Conservation (phyloP, 2,797 vertebrate species). For the Tenualosa thibaudeaui region DNA sequence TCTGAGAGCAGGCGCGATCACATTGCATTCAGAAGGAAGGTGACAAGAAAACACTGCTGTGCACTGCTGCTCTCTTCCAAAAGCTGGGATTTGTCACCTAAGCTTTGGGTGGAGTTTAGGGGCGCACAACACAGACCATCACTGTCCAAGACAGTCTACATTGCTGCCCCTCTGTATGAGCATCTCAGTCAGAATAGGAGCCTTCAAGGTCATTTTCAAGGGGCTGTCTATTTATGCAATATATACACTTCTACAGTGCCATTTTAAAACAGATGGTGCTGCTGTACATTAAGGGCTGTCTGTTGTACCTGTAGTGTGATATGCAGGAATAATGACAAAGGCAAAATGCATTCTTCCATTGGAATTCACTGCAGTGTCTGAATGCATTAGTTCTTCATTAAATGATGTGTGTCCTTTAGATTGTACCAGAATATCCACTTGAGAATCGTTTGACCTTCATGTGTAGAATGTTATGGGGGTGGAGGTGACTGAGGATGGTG, state of each 20-base stretch:
- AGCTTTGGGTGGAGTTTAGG: not conserved
- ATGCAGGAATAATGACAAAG: not conserved
- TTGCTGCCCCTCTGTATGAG: not conserved
- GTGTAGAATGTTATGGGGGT: not conserved
- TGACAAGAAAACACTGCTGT: conserved; percentile 10
- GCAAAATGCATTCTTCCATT: not conserved
- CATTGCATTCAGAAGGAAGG: not conserved
- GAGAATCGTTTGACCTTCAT: not conserved
- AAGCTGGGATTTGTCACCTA: not conserved
- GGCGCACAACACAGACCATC: not conserved
- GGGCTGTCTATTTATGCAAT: not conserved
- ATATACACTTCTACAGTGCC: not conserved
- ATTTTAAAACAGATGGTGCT: not conserved
- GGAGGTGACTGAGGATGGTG: not conserved
- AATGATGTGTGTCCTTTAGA: not conserved
- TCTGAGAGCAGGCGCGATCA: not conserved
- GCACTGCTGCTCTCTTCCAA: not conserved
- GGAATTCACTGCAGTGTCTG: not conserved
- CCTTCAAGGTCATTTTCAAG: not conserved
- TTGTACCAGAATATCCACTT: not conserved
- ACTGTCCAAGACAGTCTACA: not conserved
- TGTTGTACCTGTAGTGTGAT: not conserved
- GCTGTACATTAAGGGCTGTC: not conserved
- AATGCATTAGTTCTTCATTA: not conserved
- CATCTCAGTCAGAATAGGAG: not conserved